Conservation (phyloP, 2,888 invertebrate species). For the Aricia artaxerxes region DNA sequence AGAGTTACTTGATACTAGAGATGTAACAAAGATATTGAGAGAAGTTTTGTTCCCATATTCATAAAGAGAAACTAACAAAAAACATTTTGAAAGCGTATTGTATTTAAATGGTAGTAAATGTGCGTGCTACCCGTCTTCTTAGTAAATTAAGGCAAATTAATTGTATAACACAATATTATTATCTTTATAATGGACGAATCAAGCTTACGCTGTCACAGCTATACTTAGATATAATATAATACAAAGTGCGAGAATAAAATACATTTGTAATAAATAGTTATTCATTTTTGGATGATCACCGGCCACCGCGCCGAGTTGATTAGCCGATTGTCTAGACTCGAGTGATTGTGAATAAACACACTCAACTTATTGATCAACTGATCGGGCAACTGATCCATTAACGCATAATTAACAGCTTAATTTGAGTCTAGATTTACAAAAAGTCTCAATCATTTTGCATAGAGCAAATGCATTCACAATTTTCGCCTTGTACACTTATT, state of each 20-base stretch:
- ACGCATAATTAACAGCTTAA: background rate
- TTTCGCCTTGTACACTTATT: too few relatives aligned
- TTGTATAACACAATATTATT: too few relatives aligned
- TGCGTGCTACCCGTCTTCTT: too few relatives aligned
- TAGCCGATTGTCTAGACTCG: background rate
- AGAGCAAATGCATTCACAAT: too few relatives aligned
- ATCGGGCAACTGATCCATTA: background rate
- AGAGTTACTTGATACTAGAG: background rate
- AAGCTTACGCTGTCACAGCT: too few relatives aligned
- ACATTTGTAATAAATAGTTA: background rate
- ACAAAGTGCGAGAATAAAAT: background rate
- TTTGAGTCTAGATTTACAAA: background rate
- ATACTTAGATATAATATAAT: too few relatives aligned
- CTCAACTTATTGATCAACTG: background rate
- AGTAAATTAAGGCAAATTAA: too few relatives aligned
- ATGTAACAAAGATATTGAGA: background rate
- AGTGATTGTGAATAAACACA: background rate
- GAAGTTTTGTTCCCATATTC: background rate
- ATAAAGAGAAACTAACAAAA: background rate
- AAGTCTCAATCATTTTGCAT: too few relatives aligned
- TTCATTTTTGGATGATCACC: background rate
- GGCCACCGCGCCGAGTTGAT: background rate
- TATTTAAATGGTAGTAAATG: too few relatives aligned
- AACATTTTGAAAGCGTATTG: too few relatives aligned
- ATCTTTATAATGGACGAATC: too few relatives aligned